phyloP scores from a whole-genome alignment of 2,113 vertebrate species.

The Hoplias malabaricus region DNA sequence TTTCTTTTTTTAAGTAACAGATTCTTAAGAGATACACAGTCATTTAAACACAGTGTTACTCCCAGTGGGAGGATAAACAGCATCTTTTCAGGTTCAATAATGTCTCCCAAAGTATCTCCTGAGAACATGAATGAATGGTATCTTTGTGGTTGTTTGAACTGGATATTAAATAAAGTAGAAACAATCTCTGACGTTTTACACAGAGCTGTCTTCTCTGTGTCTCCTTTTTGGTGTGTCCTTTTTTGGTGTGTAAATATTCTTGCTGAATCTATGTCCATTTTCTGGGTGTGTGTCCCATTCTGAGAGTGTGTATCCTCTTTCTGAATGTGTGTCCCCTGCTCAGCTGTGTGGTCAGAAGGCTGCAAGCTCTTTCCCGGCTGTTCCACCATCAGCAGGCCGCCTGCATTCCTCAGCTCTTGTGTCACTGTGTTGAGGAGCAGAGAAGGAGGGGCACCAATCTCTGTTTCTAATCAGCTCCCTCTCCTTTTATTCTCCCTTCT shows the following conservation, averaged over 20 bases:
- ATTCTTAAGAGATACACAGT: too few relatives aligned
- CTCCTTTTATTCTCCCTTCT: slow-evolving; percentile 52
- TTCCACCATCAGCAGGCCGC: slow-evolving; percentile 67
- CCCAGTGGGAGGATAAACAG: too few relatives aligned
- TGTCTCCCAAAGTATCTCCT: too few relatives aligned
- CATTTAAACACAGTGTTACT: too few relatives aligned
- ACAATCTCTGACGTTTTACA: too few relatives aligned
- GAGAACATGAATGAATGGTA: too few relatives aligned
- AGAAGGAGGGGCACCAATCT: slow-evolving; percentile 62
- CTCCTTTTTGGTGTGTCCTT: not conserved
- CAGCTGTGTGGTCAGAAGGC: slow-evolving; percentile 41
- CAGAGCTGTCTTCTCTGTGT: too few relatives aligned
- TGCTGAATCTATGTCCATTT: not conserved
- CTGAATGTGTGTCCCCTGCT: slow-evolving; percentile 48
- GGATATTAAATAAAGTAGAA: too few relatives aligned
- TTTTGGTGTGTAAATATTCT: not conserved
- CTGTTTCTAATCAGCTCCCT: slow-evolving; percentile 78
- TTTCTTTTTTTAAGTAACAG: too few relatives aligned
- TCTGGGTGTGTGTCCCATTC: not conserved
- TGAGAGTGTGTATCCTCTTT: not conserved
- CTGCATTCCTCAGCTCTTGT: slow-evolving; percentile 73
- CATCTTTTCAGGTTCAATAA: too few relatives aligned
- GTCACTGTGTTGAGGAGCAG: slow-evolving; percentile 70
- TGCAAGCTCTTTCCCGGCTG: slow-evolving; percentile 48
- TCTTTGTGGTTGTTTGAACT: too few relatives aligned